These are phyloP conservation scores for Drosophila phalerata DNA, from an alignment of 2,888 invertebrate species.

Conservation along the genomic window DNA sequence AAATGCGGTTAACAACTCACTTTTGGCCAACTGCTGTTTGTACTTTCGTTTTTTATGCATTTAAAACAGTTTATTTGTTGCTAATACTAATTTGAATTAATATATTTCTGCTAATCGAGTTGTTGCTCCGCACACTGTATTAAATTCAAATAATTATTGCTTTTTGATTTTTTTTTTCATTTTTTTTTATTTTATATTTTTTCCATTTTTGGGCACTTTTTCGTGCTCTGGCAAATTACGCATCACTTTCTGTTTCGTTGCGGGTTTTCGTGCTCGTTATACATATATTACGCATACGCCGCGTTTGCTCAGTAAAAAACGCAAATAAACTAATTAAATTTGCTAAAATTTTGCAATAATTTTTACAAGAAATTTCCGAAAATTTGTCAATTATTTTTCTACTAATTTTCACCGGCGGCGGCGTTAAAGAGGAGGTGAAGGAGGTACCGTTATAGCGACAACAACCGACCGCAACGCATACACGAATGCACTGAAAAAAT, in stretches of 20 bases:
- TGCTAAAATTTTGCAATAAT: neutral
- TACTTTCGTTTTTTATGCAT: conserved; percentile 49
- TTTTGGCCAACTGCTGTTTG: conserved; percentile 47
- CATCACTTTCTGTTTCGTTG: conserved; percentile 77
- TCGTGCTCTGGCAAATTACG: conserved; percentile 68
- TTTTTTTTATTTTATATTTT: neutral
- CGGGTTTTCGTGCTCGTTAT: conserved; percentile 48
- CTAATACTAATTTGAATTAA: conserved; percentile 35
- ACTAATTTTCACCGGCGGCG: conserved; percentile 36
- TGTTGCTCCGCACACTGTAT: conserved; percentile 25
- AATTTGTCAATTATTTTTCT: conserved; percentile 2
- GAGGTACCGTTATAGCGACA: conserved; percentile 40
- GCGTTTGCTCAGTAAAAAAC: conserved; percentile 42
- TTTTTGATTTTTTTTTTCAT: conserved; percentile 23
- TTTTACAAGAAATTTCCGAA: neutral
- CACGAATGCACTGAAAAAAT: conserved; percentile 76
- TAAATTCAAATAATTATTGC: conserved; percentile 37
- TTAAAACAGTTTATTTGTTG: conserved; percentile 30
- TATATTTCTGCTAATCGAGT: conserved; percentile 56
- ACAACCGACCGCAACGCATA: conserved; percentile 72
- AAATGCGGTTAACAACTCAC: conserved; percentile 34
- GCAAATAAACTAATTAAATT: conserved; percentile 4
- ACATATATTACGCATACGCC: conserved; percentile 73
- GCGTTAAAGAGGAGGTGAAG: neutral
- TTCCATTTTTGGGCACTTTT: conserved; percentile 31